phyloP scores from a whole-genome alignment of 2,888 invertebrate genomes.

The Alloplasta piceator region DNA sequence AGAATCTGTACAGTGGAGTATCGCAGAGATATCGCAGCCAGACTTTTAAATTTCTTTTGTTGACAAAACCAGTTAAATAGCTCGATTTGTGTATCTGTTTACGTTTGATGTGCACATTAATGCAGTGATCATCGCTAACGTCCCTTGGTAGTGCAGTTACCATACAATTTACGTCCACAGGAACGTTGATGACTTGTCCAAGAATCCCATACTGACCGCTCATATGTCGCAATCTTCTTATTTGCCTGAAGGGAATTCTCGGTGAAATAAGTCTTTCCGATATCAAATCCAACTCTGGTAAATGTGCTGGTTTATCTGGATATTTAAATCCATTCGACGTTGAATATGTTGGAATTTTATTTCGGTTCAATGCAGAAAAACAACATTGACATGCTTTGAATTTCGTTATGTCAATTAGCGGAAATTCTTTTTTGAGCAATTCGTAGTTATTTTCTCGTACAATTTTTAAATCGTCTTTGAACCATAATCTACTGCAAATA shows the following conservation, averaged over 20 bases:
- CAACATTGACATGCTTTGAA: constrained; percentile 32
- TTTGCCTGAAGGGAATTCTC: constrained; percentile 71
- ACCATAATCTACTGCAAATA: constrained; percentile 48
- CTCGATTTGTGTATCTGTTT: constrained; percentile 67
- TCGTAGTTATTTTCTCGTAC: constrained; percentile 14
- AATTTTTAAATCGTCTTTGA: constrained; percentile 36
- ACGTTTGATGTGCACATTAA: constrained; percentile 71
- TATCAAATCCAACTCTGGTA: constrained; percentile 66
- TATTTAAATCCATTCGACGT: constrained; percentile 68
- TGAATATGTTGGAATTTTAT: constrained; percentile 54
- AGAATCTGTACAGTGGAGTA: constrained; percentile 59
- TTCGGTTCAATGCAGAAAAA: constrained; percentile 21
- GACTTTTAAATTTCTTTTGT: constrained; percentile 62
- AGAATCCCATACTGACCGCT: constrained; percentile 68
- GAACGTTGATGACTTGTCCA: constrained; percentile 74
- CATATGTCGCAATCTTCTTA: constrained; percentile 68
- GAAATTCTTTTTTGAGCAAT: constrained; percentile 23
- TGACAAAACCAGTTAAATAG: constrained; percentile 68
- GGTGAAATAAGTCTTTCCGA: constrained; percentile 71
- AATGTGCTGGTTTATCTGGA: constrained; percentile 63
- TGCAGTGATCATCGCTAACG: constrained; percentile 71
- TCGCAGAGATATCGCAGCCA: constrained; percentile 67
- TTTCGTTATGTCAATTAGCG: constrained; percentile 9
- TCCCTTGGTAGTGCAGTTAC: constrained; percentile 66
- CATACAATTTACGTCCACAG: constrained; percentile 70